Base-by-base conservation (phyloP, 2,888 invertebrate species). In the Sturmia bella region DNA sequence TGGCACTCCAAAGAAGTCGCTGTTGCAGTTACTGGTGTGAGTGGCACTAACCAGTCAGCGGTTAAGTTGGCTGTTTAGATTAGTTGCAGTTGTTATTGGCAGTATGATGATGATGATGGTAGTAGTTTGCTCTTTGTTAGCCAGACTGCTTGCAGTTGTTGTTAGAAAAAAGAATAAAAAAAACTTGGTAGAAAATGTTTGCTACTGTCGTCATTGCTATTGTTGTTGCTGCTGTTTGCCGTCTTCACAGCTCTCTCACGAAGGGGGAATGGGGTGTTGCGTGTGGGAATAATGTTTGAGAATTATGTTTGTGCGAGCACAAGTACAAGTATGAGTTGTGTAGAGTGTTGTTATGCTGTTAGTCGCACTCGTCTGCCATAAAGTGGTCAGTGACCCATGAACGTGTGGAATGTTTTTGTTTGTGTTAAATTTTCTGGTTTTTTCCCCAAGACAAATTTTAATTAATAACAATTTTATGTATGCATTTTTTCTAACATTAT, bases 381-480 rank as follows among this genome's bases (percentile, higher is more conserved):
- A 54, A 78, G 32, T 72, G 76, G 80, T 81, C 80, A 81, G 32
- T 81, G 80, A 81, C 80, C 80, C 80, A 63, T 76, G 80, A 81
- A 72, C 50, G 72, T 76, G 72, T 80, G 61, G 68, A 81, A 76
- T 81, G 52, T 81, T 41, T 45, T 17, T 37, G 45, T 15, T 57
- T 59, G 61, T 24, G 37, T 39, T 39, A n/a, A 15, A 4, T 43
- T 43, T 13, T n/a, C n/a, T 41, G 3, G 41, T 64, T 39, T 59
- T 68, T 52, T 76, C 43, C 54, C 39, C 66, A 50, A 56, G 70
- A 50, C 39, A 77, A 77, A 70, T 64, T 77, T 77, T 77, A 77
- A 77, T 77, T 77, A 77, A 57, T 64, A 54, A 63, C 41, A 37
- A 56, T 74, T 74, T 54, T 54, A 73, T 63, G 56, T 56, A 27